Percentiles rank a stretch among this genome's conserved stretches.
These are phyloP conservation scores for Macrobrachium rosenbergii DNA, from an alignment of 1,140 invertebrate genomes.

Conservation along the genomic window DNA sequence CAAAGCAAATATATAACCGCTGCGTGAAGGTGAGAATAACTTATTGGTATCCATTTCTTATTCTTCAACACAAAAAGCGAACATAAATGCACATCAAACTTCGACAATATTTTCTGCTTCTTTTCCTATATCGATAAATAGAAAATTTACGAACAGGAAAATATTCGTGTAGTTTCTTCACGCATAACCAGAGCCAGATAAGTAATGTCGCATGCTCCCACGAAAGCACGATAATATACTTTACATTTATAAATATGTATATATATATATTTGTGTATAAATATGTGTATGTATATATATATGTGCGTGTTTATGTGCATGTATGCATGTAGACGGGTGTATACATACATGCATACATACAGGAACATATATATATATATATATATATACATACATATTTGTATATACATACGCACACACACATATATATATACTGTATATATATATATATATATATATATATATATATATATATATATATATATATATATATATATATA, in stretches of 20 bases:
- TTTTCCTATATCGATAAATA: too few relatives aligned
- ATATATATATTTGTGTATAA: conserved; percentile 35
- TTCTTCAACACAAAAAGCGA: too few relatives aligned
- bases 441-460: neutral
- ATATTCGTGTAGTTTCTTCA: too few relatives aligned
- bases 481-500: conserved; percentile 9
- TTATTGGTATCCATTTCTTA: too few relatives aligned
- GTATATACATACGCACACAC: neutral
- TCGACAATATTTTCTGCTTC: too few relatives aligned
- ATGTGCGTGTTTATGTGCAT: neutral
- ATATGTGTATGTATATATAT: conserved; percentile 23
- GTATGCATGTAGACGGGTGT: neutral
- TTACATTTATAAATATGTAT: conserved; percentile 31
- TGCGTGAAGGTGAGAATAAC: too few relatives aligned
- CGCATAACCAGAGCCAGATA: too few relatives aligned
- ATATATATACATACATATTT: conserved; percentile 20
- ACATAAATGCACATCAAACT: neutral
- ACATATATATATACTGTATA: too few relatives aligned
- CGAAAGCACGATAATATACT: too few relatives aligned
- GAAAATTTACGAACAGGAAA: too few relatives aligned
- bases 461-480: neutral
- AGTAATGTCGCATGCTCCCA: too few relatives aligned
- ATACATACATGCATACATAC: neutral
- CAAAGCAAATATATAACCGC: too few relatives aligned
- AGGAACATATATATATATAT: conserved; percentile 4